These are phyloP conservation scores for Drosophila anomelani DNA, from an alignment of 2,888 invertebrate genomes.

Conservation along the genomic window DNA sequence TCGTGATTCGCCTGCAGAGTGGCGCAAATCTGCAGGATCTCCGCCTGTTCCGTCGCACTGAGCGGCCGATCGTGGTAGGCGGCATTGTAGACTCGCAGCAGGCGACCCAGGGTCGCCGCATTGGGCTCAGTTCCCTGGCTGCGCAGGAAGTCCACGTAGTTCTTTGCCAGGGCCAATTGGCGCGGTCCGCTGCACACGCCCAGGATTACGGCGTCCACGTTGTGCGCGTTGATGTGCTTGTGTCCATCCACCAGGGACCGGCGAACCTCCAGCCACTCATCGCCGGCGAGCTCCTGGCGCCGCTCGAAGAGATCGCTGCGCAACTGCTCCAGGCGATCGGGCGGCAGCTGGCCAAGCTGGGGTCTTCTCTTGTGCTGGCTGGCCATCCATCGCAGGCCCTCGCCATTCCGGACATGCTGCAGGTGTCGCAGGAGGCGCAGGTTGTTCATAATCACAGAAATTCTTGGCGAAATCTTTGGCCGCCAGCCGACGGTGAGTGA, in stretches of 20 bases:
- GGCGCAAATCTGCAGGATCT: conserved; percentile 86
- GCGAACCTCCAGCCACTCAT: conserved; percentile 77
- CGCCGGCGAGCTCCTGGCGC: conserved; percentile 44
- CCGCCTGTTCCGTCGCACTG: conserved; percentile 85
- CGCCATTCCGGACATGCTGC: conserved; percentile 2
- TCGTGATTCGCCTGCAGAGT: conserved; percentile 85
- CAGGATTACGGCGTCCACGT: conserved; percentile 87
- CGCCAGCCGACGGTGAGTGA: neutral
- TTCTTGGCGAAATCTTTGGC: conserved; percentile 6
- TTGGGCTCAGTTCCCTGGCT: conserved; percentile 85
- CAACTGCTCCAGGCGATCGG: conserved; percentile 68
- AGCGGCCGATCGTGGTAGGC: conserved; percentile 80
- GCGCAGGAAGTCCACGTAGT: conserved; percentile 87
- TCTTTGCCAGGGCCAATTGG: conserved; percentile 86
- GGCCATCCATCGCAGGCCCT: conserved; percentile 33
- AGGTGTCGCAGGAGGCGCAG: conserved; percentile 48
- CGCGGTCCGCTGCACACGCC: conserved; percentile 85
- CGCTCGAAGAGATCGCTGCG: conserved; percentile 59
- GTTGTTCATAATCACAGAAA: conserved; percentile 47
- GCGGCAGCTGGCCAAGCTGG: conserved; percentile 39
- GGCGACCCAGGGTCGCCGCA: conserved; percentile 86
- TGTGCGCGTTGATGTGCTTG: conserved; percentile 82
- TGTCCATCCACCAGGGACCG: conserved; percentile 62
- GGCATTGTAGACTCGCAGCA: conserved; percentile 86
- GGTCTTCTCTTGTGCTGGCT: conserved; percentile 69